A percentile compares a stretch with the other conserved stretches of the same genome.
phyloP scores from a whole-genome alignment of 2,888 invertebrate genomes.

The Rhogogaster chlorosoma region DNA sequence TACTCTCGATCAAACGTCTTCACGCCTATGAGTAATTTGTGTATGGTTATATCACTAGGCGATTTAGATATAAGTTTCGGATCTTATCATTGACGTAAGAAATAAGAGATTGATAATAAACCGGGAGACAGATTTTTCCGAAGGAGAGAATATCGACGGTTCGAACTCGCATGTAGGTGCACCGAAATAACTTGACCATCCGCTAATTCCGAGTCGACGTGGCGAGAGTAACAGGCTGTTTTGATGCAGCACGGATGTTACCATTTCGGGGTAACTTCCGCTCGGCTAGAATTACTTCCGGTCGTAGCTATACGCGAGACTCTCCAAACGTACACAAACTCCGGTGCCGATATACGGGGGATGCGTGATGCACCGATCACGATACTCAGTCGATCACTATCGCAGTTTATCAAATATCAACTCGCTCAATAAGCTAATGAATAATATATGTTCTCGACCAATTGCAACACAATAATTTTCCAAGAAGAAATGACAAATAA shows the following conservation, averaged over 20 bases:
- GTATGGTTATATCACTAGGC: background rate
- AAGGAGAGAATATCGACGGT: background rate
- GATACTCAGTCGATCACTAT: background rate
- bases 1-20: background rate
- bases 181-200: conserved; percentile 39
- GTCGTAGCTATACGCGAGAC: conserved; percentile 44
- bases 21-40: background rate
- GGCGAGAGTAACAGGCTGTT: conserved; percentile 18
- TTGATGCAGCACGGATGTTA: conserved; percentile 57
- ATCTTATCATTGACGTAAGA: background rate
- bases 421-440: background rate
- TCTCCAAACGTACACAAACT: conserved; percentile 7
- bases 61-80: background rate
- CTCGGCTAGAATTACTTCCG: conserved; percentile 61
- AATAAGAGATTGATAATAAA: background rate
- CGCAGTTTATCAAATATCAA: background rate
- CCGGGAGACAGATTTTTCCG: background rate
- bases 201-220: conserved; percentile 38
- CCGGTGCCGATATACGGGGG: background rate
- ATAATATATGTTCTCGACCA: background rate
- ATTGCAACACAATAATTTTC: background rate
- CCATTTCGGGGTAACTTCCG: conserved; percentile 64
- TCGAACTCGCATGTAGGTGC: background rate
- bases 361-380: background rate
- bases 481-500: background rate